These are phyloP conservation scores for Plecturocebus donacophilus DNA, from an alignment of 2,113 vertebrate genomes.

Conservation along the genomic window DNA sequence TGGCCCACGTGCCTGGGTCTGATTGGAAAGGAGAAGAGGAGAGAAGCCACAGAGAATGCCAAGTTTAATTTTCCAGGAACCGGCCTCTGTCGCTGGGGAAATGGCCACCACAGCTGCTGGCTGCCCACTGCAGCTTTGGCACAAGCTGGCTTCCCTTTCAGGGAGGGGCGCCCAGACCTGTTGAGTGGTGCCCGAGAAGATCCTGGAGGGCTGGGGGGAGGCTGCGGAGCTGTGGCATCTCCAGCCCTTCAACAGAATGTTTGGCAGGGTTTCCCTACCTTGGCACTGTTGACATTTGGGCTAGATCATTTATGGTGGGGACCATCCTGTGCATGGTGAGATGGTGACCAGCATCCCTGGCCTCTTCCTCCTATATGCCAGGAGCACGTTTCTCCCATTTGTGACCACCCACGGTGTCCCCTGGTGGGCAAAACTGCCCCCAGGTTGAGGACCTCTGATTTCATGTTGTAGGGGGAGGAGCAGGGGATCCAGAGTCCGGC, in stretches of 20 bases:
- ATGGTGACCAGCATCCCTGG: not conserved
- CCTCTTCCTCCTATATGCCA: not conserved
- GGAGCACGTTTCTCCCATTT: not conserved
- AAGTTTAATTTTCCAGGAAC: conserved; percentile 16
- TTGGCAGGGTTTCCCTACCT: not conserved
- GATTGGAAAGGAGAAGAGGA: conserved; percentile 10
- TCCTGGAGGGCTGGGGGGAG: too few species aligned
- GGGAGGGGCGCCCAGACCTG: not conserved
- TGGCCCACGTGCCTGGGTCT: not conserved
- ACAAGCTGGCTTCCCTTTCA: not conserved
- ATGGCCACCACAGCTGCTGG: not conserved
- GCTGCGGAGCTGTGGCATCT: not conserved
- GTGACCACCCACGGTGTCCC: too few species aligned
- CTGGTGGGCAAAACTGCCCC: not conserved
- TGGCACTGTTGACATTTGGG: rapidly evolving
- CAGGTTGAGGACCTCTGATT: not conserved
- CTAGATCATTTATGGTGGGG: not conserved
- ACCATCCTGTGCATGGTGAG: rapidly evolving
- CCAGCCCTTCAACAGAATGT: not conserved
- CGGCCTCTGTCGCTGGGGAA: not conserved
- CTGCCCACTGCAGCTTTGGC: not conserved
- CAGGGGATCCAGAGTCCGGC: not conserved
- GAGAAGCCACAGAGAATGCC: not conserved
- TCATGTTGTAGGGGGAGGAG: not conserved
- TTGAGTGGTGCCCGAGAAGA: not conserved